Conservation (phyloP, 2,888 invertebrate genomes). For the Timema podura region DNA sequence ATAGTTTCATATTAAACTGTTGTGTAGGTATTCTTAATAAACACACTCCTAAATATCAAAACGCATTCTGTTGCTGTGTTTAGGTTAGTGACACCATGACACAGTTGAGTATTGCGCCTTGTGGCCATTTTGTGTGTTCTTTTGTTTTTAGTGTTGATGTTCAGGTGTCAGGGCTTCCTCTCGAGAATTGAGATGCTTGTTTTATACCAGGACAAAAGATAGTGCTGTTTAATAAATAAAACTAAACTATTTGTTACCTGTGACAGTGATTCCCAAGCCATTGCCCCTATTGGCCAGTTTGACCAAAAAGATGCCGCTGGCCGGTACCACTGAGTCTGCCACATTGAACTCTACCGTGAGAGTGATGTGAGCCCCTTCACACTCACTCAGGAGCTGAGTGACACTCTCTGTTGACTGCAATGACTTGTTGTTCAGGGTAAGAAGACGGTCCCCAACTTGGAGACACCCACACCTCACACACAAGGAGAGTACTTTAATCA, state of each 20-base stretch:
- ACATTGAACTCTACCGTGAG: conserved; percentile 86
- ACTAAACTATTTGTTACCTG: conserved; percentile 50
- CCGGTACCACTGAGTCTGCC: conserved; percentile 85
- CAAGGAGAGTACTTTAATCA: neutral
- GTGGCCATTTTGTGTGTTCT: too few species aligned
- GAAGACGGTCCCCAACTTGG: conserved; percentile 75
- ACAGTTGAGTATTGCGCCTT: too few species aligned
- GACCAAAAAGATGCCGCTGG: conserved; percentile 86
- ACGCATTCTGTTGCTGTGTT: too few species aligned
- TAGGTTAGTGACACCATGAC: too few species aligned
- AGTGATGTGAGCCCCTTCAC: conserved; percentile 49
- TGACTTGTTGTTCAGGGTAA: conserved; percentile 79
- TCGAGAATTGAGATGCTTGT: too few species aligned
- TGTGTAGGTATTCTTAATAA: too few species aligned
- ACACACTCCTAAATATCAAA: too few species aligned
- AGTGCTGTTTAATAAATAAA: neutral
- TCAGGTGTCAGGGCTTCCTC: too few species aligned
- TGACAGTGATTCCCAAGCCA: conserved; percentile 87
- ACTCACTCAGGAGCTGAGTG: conserved; percentile 42
- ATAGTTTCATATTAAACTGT: too few species aligned
- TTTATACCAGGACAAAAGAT: too few species aligned
- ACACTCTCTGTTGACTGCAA: conserved; percentile 42
- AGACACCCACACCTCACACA: conserved; percentile 63
- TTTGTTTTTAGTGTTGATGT: too few species aligned
- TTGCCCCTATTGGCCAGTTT: conserved; percentile 68